Conservation (phyloP, 2,113 vertebrate species). For the Empidonax traillii region DNA sequence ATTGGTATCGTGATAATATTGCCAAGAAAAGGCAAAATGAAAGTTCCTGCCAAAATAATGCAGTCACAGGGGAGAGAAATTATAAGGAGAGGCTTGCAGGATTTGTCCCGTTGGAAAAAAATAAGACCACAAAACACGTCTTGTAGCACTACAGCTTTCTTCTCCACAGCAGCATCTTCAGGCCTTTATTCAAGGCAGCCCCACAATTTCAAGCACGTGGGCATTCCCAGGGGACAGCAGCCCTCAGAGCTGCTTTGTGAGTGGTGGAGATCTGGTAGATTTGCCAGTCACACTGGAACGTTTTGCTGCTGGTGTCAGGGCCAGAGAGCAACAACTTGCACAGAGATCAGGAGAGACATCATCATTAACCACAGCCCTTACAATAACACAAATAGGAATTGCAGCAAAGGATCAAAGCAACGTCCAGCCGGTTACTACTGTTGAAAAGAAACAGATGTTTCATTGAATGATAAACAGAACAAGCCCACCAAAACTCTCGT, state of each 20-base stretch:
- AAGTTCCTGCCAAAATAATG: not conserved
- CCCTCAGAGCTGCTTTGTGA: not conserved
- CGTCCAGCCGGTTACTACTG: not conserved
- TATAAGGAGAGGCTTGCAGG: not conserved
- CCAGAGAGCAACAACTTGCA: not conserved
- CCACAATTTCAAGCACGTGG: not conserved
- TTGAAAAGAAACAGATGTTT: not conserved
- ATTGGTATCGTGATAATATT: not conserved
- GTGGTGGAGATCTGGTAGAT: not conserved
- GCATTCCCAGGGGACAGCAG: not conserved
- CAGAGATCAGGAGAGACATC: rapidly evolving
- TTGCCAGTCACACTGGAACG: not conserved
- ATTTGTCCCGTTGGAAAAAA: not conserved
- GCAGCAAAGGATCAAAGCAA: not conserved
- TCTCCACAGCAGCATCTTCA: not conserved
- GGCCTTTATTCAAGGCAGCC: not conserved
- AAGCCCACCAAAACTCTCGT: not conserved
- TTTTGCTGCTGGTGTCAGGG: not conserved
- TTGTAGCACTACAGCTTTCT: not conserved
- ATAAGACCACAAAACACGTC: not conserved
- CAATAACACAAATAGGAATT: not conserved
- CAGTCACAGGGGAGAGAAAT: not conserved
- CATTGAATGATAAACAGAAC: not conserved
- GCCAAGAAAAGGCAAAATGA: not conserved
- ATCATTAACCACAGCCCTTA: not conserved